Evolutionary conservation across 2,113 vertebrate species (phyloP), one percentile per base, ranked within the genome.

Genomic region (Trematomus loennbergii): DNA sequence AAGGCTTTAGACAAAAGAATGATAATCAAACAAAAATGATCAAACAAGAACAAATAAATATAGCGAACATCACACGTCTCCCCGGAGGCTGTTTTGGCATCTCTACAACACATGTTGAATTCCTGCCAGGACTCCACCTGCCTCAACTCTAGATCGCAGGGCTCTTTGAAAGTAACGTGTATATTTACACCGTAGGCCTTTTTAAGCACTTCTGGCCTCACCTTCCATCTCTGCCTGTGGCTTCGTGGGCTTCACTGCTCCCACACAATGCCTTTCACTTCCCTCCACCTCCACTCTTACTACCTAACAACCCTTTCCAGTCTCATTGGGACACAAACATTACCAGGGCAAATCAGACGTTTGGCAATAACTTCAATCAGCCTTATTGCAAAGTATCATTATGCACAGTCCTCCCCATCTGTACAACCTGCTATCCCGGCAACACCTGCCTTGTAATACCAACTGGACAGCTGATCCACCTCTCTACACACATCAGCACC

Each of bases 361-460:
- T 84, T 81, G 72, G 75, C 81, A 79, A 29, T 74, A 58, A 72
- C 72, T 85, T 87, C 78, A 79, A 68, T 81, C 82, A 72, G 66
- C 72, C 50, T 78, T 66, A 46, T 67, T 72, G 79, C 64, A 66
- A 82, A 86, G 53, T 58, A 75, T 75, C 67, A 85, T 85, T 78
- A 83, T 58, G 53, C 72, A 59, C 61, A 77, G 67, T 72, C 52
- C 63, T 65, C 29, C 81, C 79, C 55, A 71, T 87, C 74, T 81
- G 80, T 72, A 75, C 81, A 91, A 76, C 75, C 63, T 65, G 74
- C 68, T 20, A 20, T 74, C 25, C 22, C 36, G 22, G 48, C 76
- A 78, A 83, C 84, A 87, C 80, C 85, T 84, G 84, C 77, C 55
- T 84, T 75, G 68, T 78, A 68, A 59, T 78, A 49, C 29, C 4